Base-by-base conservation (phyloP, 2,888 invertebrate genomes). In the Lochmaea capreae region DNA sequence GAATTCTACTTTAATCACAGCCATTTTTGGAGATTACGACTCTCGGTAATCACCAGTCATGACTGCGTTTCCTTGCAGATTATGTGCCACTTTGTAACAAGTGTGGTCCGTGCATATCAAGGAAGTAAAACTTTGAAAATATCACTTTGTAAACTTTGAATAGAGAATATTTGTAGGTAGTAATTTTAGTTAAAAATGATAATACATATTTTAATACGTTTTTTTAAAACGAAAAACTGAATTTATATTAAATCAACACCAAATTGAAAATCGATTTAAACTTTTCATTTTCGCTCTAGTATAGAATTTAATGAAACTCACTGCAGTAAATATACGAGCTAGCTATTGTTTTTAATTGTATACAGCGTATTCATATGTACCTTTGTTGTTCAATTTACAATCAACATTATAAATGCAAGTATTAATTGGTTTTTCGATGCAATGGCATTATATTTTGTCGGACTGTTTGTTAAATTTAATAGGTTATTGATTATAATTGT, bases 401-500 rank as follows among this genome's bases (percentile, higher is more conserved):
- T 26, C 22, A 43, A 58, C 46, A 49, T 43, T 43, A 22, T 26
- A 43, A 65, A 71, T 58, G 46, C 26, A 61, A 10, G 57, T 43
- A 65, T 58, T 71, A 71, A 71, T 71, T 65, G 58, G 65, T 71
- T 69, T 71, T 71, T 18, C 71, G n/a, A 10, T 71, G 57, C 58
- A 42, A 33, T 18, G 65, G 14, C 16, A 71, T 71, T 71, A 43
- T 58, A 71, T 71, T 71, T 65, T 65, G 58, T 61, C 26, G 11
- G 43, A 58, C 18, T 71, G 54, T 70, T 70, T 54, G 65, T 65
- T 54, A 61, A 65, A 58, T 58, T 65, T 57, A 65, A 65, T 71
- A 57, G 54, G 46, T n/a, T 71, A 71, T 71, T 58, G 70, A 71
- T 65, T 65, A n/a, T 16, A 1, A 49, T 12, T 14, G n/a, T 22